A percentile compares a stretch with the other conserved stretches of the same genome.
phyloP scores from a whole-genome alignment of 2,113 vertebrate genomes.

The Bufo bufo region DNA sequence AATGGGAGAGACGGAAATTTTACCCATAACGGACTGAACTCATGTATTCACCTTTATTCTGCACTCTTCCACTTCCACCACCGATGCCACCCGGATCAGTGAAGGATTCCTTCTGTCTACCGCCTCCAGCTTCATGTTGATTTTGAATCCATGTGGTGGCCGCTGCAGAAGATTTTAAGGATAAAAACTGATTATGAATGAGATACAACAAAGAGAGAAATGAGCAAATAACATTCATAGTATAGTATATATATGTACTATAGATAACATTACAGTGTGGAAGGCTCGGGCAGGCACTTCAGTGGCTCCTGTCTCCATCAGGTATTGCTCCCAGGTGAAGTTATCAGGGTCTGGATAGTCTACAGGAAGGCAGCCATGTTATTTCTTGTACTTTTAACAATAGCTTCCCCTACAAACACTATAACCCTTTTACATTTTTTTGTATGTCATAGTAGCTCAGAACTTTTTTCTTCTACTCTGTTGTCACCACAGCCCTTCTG shows the following conservation, averaged over 20 bases:
- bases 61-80: slow-evolving; percentile 92
- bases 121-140: slow-evolving; percentile 93
- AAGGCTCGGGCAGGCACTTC: slow-evolving; percentile 88
- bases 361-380: slow-evolving; percentile 60
- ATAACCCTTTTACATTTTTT: not conserved
- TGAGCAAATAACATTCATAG: not conserved
- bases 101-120: slow-evolving; percentile 93
- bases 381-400: not conserved
- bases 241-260: not conserved
- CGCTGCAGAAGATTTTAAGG: slow-evolving; percentile 70
- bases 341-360: slow-evolving; percentile 90
- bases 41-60: slow-evolving; percentile 84
- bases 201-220: not conserved
- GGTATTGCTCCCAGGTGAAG: slow-evolving; percentile 93
- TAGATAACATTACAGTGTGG: slow-evolving; percentile 77
- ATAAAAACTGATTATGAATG: not conserved
- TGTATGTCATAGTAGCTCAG: not conserved
- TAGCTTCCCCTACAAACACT: not conserved
- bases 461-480: not conserved
- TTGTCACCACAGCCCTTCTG: not conserved
- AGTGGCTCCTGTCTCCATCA: slow-evolving; percentile 88
- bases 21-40: not conserved
- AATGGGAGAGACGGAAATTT: not conserved
- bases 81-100: slow-evolving; percentile 88
- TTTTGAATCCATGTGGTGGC: slow-evolving; percentile 85